Evolutionary conservation across 1,140 invertebrate species (phyloP).

Genomic region (Drosophila nannoptera): DNA sequence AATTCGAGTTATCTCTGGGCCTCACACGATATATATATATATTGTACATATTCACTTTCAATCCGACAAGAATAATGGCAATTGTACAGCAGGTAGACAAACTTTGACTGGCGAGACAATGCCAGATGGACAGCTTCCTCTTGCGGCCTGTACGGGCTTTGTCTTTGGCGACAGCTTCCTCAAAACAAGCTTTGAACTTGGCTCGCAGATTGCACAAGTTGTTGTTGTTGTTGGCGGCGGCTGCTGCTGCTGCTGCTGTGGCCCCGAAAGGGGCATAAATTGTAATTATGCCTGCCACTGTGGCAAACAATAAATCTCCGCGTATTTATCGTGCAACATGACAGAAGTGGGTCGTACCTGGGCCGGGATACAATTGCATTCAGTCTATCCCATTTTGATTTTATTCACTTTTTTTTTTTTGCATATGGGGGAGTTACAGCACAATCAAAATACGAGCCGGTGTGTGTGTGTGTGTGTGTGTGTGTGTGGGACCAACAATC

Average conservation of each 20-base stretch:
- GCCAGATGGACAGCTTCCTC: slow-evolving; percentile 57
- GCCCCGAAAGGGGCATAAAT: slow-evolving; percentile 68
- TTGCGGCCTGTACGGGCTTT: slow-evolving; percentile 65
- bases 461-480: slow-evolving; percentile 1
- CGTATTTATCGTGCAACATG: slow-evolving; percentile 75
- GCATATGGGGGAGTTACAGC: slow-evolving; percentile 44
- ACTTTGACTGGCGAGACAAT: slow-evolving; percentile 26
- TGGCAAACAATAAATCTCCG: slow-evolving; percentile 71
- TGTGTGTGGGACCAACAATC: slow-evolving; percentile 25
- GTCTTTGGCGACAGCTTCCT: slow-evolving; percentile 75
- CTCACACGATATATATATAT: slow-evolving; percentile 14
- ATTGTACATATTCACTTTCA: slow-evolving; percentile 54
- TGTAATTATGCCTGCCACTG: slow-evolving; percentile 75
- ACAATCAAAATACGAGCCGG: slow-evolving; percentile 16
- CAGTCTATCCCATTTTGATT: slow-evolving; percentile 5
- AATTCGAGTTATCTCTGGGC: background rate
- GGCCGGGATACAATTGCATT: slow-evolving; percentile 30
- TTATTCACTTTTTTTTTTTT: slow-evolving; percentile 29
- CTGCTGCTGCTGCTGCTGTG: slow-evolving; percentile 19
- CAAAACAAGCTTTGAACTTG: slow-evolving; percentile 74
- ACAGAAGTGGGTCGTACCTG: slow-evolving; percentile 70
- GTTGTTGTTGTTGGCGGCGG: background rate
- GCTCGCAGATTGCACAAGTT: slow-evolving; percentile 52
- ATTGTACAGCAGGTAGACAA: slow-evolving; percentile 60
- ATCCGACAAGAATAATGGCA: slow-evolving; percentile 70